These are phyloP conservation scores for Natator depressus DNA, from an alignment of 2,113 vertebrate species.

Conservation along the genomic window DNA sequence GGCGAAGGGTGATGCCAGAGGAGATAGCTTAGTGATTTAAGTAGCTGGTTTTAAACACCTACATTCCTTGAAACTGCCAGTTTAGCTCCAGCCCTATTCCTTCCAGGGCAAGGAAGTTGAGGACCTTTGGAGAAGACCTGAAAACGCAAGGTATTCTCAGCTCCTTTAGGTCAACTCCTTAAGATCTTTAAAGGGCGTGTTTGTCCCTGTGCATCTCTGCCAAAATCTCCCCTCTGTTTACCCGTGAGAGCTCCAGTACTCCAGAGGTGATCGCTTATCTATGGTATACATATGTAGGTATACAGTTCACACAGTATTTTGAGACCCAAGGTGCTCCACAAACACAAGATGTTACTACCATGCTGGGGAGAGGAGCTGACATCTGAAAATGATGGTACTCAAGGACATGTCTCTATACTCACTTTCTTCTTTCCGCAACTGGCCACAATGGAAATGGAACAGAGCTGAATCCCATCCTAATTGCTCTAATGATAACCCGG, in stretches of 20 bases:
- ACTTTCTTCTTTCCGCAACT: not conserved
- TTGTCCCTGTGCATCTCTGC: not conserved
- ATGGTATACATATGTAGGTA: not conserved
- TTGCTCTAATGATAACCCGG: not conserved
- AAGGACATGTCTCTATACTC: not conserved
- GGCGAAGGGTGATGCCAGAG: not conserved
- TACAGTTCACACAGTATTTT: not conserved
- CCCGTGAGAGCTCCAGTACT: not conserved
- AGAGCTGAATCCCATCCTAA: not conserved
- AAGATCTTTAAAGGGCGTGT: not conserved
- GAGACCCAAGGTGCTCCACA: too few relatives aligned
- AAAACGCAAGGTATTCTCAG: not conserved
- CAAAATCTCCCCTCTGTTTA: not conserved
- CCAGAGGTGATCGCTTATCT: not conserved
- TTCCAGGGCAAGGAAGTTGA: not conserved
- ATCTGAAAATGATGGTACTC: not conserved
- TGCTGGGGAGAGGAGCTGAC: not conserved
- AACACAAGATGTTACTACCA: not conserved
- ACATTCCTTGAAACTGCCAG: not conserved
- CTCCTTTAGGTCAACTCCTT: not conserved
- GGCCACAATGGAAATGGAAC: not conserved
- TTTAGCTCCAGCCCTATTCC: not conserved
- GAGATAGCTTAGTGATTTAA: not conserved
- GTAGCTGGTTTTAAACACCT: not conserved
- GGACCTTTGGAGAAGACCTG: not conserved